Base-by-base conservation (phyloP, 2,113 vertebrate genomes). In the Micromys minutus region DNA sequence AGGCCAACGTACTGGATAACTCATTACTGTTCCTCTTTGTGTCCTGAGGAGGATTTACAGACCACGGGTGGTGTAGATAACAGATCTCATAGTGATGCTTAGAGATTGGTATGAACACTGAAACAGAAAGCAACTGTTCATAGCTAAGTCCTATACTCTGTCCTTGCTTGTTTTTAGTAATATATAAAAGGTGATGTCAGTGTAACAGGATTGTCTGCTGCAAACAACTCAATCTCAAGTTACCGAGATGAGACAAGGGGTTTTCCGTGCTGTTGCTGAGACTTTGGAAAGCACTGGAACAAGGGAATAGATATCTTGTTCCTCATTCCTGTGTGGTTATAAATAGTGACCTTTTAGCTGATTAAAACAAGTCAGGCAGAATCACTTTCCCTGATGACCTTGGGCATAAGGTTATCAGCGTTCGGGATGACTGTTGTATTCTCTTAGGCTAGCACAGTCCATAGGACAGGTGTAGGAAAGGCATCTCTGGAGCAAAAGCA, bases 41-140 rank as follows among this genome's bases (percentile, higher is more conserved):
- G 67, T 95, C 67, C 83, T 90, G 83, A 88, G 79, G 92, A 97
- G 90, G 59, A 72, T 95, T 97, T 90, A 55, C 75, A 95, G 63
- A 71, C 96, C 13, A 13, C 26, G 75, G 59, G 74, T 91, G 81
- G 45, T 42, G 10, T 45, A 89, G 92, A 65, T 77, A 55, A 4
- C 90, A 4, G 63, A 79, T 85, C 65, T 39, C 4, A 1, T 12
- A 15, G 45, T 15, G 11, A 0, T 95, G 89, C 95, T 96, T 96
- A 94, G 87, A 97, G 92, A 89, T 95, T 89, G 47, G 81, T 19
- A 21, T 86, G 65, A 93, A 92, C 81, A 67, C 83, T 71, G 91
- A 88, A 94, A 87, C 52, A 94, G 92, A 96, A 94, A 95, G 95
- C 69, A 93, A 81, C 42, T 79, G 84, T 94, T 96, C 87, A 95